Evolutionary conservation across 2,113 vertebrate species (phyloP).

Genomic region (Jaculus jaculus): DNA sequence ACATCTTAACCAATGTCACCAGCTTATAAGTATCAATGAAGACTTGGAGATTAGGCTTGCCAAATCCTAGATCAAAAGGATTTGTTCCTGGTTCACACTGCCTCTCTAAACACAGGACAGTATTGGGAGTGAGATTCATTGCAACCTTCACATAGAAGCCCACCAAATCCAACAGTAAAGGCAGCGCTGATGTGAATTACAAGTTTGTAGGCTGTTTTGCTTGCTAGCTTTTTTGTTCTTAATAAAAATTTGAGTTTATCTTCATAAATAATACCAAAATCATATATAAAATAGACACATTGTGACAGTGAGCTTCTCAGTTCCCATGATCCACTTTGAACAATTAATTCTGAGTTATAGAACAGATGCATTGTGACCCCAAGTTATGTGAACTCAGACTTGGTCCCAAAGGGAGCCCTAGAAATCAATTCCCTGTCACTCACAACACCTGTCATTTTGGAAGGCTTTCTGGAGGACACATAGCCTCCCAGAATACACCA

Average conservation of each 20-base stretch:
- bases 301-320: background rate
- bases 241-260: conserved; percentile 4
- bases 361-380: background rate
- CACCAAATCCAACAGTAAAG: background rate
- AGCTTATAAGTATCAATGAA: conserved; percentile 2
- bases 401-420: background rate
- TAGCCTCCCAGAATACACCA: background rate
- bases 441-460: background rate
- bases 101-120: background rate
- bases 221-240: background rate
- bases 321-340: background rate
- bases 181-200: background rate
- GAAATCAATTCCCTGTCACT: background rate
- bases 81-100: background rate
- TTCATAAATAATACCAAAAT: background rate
- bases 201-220: background rate
- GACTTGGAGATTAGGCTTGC: background rate
- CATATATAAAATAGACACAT: background rate
- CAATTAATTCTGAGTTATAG: background rate
- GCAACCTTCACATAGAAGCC: background rate
- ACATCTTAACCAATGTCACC: conserved; percentile 10
- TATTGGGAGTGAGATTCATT: background rate
- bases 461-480: background rate
- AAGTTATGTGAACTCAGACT: background rate
- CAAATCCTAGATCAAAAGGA: background rate